Evolutionary conservation across 1,140 invertebrate genomes (phyloP).

Genomic region (Propsilocerus akamusi): DNA sequence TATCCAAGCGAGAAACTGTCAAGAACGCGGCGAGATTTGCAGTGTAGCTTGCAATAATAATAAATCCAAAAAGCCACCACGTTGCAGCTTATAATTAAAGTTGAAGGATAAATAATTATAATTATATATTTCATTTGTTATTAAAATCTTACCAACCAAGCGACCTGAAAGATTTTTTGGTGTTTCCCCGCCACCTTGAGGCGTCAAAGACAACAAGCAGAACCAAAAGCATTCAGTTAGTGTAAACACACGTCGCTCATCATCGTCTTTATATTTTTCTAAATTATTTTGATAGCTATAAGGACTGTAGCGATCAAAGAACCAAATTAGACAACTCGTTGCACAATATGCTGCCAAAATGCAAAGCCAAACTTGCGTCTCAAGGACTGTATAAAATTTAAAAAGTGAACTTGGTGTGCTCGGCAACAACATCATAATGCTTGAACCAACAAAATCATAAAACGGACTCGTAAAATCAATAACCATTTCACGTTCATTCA

Average conservation of each 20-base stretch:
- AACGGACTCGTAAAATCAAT: conserved; percentile 91
- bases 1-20: conserved; percentile 81
- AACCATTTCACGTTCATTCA: conserved; percentile 86
- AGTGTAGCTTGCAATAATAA: conserved; percentile 96
- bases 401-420: conserved; percentile 68
- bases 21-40: conserved; percentile 91
- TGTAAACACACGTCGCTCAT: conserved; percentile 88
- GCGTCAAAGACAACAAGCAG: conserved; percentile 94
- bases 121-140: no score
- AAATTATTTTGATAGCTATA: conserved; percentile 92
- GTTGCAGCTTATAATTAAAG: no score
- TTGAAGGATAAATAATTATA: no score
- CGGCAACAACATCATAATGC: conserved; percentile 74
- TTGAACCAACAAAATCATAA: conserved; percentile 87
- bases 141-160: no score
- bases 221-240: conserved; percentile 97
- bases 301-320: conserved; percentile 91
- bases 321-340: conserved; percentile 85
- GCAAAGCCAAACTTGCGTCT: conserved; percentile 90
- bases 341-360: conserved; percentile 90
- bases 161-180: conserved; percentile 86
- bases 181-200: conserved; percentile 80
- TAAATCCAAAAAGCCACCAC: conserved; percentile 97
- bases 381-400: conserved; percentile 91
- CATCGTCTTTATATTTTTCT: conserved; percentile 82